These are phyloP conservation scores for Homarus americanus DNA, from an alignment of 1,140 invertebrate genomes.

Conservation along the genomic window DNA sequence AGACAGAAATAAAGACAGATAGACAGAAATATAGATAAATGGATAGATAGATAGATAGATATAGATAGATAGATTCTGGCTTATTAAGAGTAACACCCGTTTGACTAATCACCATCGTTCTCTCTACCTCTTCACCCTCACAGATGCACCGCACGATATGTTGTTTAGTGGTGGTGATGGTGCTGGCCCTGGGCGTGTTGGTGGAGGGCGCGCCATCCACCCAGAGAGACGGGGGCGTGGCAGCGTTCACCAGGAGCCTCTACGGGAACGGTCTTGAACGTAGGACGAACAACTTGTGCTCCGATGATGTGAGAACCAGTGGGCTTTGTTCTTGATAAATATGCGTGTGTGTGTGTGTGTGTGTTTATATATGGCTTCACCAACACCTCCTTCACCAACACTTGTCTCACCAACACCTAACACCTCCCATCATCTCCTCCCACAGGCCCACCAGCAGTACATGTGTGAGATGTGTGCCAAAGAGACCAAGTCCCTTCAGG, in stretches of 20 bases:
- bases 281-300: constrained; percentile 34
- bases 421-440: background rate
- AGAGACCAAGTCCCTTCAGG: constrained; percentile 56
- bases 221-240: background rate
- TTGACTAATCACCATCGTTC: no score
- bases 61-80: no score
- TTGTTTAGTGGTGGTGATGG: background rate
- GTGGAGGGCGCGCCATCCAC: constrained; percentile 5
- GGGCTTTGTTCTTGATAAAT: background rate
- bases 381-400: no score
- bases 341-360: background rate
- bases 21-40: no score
- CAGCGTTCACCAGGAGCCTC: constrained; percentile 59
- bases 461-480: constrained; percentile 66
- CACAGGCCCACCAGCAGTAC: constrained; percentile 39
- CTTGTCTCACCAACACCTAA: background rate
- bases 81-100: no score
- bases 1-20: no score
- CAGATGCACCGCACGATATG: constrained; percentile 12
- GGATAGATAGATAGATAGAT: no score
- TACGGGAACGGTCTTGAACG: constrained; percentile 37
- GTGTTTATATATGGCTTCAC: background rate
- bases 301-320: constrained; percentile 36
- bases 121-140: background rate
- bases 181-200: constrained; percentile 14